These are phyloP conservation scores for Zophobas morio DNA, from an alignment of 1,140 invertebrate genomes.

Conservation along the genomic window DNA sequence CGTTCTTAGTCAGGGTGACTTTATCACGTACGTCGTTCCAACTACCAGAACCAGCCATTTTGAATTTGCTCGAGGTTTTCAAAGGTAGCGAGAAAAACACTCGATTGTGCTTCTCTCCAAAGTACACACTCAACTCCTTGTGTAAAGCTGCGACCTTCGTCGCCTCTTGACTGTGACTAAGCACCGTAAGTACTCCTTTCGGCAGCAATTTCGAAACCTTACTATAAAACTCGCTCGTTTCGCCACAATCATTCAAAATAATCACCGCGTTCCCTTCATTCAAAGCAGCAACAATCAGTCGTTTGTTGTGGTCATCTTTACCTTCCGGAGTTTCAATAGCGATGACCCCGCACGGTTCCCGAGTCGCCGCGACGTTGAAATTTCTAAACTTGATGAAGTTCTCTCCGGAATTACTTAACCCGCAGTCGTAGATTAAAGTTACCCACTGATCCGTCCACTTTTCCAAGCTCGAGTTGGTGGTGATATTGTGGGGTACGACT, in stretches of 20 bases:
- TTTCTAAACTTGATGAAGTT: background rate
- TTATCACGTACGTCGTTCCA: conserved; percentile 33
- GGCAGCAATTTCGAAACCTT: conserved; percentile 50
- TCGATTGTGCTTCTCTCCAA: conserved; percentile 37
- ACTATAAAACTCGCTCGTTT: conserved; percentile 34
- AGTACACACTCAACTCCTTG: conserved; percentile 49
- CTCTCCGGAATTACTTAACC: background rate
- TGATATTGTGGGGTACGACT: conserved; percentile 14
- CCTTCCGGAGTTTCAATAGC: conserved; percentile 45
- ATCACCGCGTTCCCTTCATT: conserved; percentile 57
- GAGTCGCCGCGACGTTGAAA: conserved; percentile 44
- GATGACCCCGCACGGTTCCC: conserved; percentile 54
- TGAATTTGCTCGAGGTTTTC: conserved; percentile 44
- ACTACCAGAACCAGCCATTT: conserved; percentile 7
- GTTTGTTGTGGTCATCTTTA: conserved; percentile 31
- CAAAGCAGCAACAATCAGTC: conserved; percentile 52
- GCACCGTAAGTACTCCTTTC: conserved; percentile 45
- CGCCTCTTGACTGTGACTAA: conserved; percentile 45
- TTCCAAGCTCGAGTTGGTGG: background rate
- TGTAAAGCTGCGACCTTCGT: conserved; percentile 35
- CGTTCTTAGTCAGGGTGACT: conserved; percentile 53
- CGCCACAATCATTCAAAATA: conserved; percentile 40
- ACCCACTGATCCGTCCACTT: conserved; percentile 40
- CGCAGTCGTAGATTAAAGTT: conserved; percentile 27
- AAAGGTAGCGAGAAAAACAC: conserved; percentile 47